These are phyloP conservation scores for Hyperoplus immaculatus DNA, from an alignment of 2,797 vertebrate species.

Conservation along the genomic window DNA sequence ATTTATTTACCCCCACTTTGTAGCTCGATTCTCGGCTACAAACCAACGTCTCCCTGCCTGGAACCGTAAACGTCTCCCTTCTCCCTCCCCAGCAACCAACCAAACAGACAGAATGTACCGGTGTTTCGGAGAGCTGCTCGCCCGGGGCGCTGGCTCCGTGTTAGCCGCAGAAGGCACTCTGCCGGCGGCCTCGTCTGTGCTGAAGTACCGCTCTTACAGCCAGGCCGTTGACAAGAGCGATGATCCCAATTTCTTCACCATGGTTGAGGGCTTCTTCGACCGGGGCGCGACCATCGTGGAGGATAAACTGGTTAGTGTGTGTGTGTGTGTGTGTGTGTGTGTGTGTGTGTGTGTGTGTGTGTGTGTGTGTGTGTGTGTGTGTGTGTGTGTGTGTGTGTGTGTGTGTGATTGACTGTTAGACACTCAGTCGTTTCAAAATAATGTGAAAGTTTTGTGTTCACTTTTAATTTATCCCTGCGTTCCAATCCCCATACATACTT, in stretches of 20 bases:
- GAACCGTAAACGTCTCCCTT: neutral
- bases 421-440: too few relatives aligned
- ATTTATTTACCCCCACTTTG: neutral
- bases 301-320: constrained; percentile 84
- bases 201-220: constrained; percentile 88
- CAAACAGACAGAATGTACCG: constrained; percentile 85
- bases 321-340: too few relatives aligned
- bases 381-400: too few relatives aligned
- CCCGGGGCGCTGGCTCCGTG: constrained; percentile 75
- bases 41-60: neutral
- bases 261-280: constrained; percentile 98
- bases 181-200: constrained; percentile 73
- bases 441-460: too few relatives aligned
- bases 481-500: too few relatives aligned
- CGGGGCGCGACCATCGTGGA: constrained; percentile 94
- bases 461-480: too few relatives aligned
- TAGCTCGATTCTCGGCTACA: neutral
- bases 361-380: too few relatives aligned
- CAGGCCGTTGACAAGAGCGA: constrained; percentile 86
- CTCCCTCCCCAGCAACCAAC: too few relatives aligned
- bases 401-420: too few relatives aligned
- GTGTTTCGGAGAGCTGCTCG: constrained; percentile 86
- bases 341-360: too few relatives aligned
- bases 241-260: constrained; percentile 96
- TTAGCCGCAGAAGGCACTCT: constrained; percentile 73